Conservation (phyloP, 2,888 invertebrate genomes). For the Drosophila hamatofila region DNA sequence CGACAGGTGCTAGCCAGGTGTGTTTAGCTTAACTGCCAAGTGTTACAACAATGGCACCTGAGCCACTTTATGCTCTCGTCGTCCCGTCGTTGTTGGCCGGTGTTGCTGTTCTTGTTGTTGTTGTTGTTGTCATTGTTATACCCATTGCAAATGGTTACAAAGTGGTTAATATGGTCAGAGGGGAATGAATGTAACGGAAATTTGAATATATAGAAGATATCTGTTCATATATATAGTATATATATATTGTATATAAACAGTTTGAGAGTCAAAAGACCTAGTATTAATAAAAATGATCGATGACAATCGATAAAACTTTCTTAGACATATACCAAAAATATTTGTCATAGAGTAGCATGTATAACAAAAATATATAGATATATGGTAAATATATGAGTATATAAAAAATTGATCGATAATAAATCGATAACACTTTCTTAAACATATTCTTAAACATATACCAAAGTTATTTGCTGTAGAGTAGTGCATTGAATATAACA, state of each 20-base stretch:
- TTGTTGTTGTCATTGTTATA: background rate
- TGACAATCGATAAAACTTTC: no score
- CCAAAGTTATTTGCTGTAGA: background rate
- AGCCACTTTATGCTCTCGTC: conserved; percentile 15
- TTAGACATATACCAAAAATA: no score
- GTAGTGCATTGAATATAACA: background rate
- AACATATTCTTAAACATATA: background rate
- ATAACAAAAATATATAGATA: no score
- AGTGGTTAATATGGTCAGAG: background rate
- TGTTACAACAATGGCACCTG: conserved; percentile 24
- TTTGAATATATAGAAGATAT: no score
- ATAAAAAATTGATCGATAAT: background rate
- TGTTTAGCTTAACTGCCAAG: conserved; percentile 18
- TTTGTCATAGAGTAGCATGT: no score
- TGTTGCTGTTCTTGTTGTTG: conserved; percentile 3
- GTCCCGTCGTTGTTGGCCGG: background rate
- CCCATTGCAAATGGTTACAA: background rate
- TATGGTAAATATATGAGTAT: no score
- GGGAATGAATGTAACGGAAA: no score
- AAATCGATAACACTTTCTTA: background rate
- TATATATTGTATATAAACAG: no score
- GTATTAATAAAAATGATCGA: no score
- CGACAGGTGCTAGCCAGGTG: conserved; percentile 37
- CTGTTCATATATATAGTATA: no score
- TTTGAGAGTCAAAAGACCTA: no score